These are phyloP conservation scores for Etheostoma spectabile DNA, from an alignment of 2,113 vertebrate species.

Conservation along the genomic window DNA sequence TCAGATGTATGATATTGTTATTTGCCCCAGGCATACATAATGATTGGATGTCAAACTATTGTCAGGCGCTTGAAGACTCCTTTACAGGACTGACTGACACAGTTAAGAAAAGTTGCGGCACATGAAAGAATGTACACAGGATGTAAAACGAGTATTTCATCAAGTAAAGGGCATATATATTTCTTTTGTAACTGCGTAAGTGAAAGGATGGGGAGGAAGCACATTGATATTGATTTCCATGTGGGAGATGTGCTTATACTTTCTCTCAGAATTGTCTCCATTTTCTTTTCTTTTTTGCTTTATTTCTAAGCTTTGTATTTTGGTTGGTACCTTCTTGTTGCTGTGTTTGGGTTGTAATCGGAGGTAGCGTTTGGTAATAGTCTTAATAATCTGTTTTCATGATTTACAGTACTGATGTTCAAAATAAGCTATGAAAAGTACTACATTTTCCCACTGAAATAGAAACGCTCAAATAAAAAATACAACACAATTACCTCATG, in stretches of 20 bases:
- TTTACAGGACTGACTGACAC: background rate
- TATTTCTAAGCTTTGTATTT: background rate
- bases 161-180: background rate
- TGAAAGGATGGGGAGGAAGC: background rate
- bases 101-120: background rate
- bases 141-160: slow-evolving; percentile 1
- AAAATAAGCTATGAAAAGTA: background rate
- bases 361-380: background rate
- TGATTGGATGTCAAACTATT: background rate
- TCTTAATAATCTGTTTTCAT: background rate
- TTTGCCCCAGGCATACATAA: background rate
- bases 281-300: slow-evolving; percentile 6
- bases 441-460: background rate
- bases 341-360: background rate
- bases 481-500: background rate
- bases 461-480: background rate
- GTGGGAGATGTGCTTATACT: background rate
- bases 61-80: background rate
- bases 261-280: background rate
- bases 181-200: background rate
- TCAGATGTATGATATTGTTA: background rate
- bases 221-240: slow-evolving; percentile 28
- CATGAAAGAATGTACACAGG: background rate
- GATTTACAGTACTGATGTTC: background rate
- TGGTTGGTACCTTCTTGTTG: background rate